Evolutionary conservation across 2,888 invertebrate species (phyloP).

Genomic region (Catocala nupta): DNA sequence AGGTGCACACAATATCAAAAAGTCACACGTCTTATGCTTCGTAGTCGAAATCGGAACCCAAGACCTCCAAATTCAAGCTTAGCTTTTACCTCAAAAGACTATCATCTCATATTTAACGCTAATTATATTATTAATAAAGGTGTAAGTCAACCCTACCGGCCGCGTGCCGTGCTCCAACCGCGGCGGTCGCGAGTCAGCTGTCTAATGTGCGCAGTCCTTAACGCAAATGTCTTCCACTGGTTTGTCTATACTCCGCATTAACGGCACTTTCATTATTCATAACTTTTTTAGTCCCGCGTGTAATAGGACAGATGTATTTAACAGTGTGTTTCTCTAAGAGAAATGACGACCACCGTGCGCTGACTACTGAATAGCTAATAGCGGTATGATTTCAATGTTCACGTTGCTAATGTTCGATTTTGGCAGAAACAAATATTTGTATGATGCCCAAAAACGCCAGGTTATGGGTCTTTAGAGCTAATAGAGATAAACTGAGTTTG

Average conservation of each 20-base stretch:
- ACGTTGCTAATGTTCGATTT: no score
- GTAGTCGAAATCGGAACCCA: no score
- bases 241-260: conserved; percentile 46
- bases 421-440: no score
- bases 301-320: conserved; percentile 40
- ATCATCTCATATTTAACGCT: no score
- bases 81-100: no score
- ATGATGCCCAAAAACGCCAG: no score
- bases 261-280: conserved; percentile 53
- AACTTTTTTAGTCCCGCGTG: conserved; percentile 39
- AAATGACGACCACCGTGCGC: conserved; percentile 9
- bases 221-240: conserved; percentile 51
- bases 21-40: no score
- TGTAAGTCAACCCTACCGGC: conserved; percentile 30
- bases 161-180: conserved; percentile 37
- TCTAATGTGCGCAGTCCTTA: conserved; percentile 51
- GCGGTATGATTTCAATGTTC: no score
- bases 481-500: no score
- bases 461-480: no score
- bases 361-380: not conserved
- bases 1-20: no score
- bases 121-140: not conserved
- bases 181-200: conserved; percentile 31
- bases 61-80: no score
- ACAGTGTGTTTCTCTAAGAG: conserved; percentile 35